Evolutionary conservation across 2,113 vertebrate genomes (phyloP), one percentile per base, ranked within the genome.

Genomic region (Brevimyrus niger): DNA sequence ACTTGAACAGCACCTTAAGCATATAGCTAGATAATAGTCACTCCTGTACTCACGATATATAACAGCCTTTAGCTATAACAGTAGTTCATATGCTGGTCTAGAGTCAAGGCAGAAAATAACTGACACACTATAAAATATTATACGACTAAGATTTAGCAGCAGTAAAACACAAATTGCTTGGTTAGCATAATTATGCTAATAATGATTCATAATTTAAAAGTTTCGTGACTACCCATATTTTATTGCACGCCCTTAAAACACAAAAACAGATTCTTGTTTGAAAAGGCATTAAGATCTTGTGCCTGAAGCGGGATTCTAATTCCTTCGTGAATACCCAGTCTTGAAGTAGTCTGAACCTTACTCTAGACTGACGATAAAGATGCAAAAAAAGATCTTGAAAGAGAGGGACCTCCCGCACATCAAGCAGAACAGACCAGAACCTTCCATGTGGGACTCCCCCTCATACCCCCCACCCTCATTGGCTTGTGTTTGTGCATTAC

Each of bases 141-240:
- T 23, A n/a, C 11, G 23, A 48, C 83, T 48, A 47, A 44, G 46
- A 84, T 3, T 47, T 46, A 50, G 50, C 1, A 11, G 23, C 6
- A n/a, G 44, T 23, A 27, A 86, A 86, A 86, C 47, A 47, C 19
- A 47, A 50, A 86, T 50, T 86, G 47, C 83, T 50, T 86, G 44
- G 83, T 86, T 86, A 50, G 44, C 83, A 48, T 80, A 80, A 48
- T 86, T 47, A 85, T 47, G 82, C 82, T 86, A 86, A 86, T 86
- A 46, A 27, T 50, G 44, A 50, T 47, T 48, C 44, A 85, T 85
- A 85, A 85, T 86, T 21, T 48, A 86, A 48, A 47, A 48, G 83
- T 50, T 86, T 50, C 2, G n/a, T 86, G 44, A 27, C 19, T 48
- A 86, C 44, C 83, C 47, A 48, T 48, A 48, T 50, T 48, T 86